These are phyloP conservation scores for Sorex fumeus DNA, from an alignment of 2,113 vertebrate genomes.

Conservation along the genomic window DNA sequence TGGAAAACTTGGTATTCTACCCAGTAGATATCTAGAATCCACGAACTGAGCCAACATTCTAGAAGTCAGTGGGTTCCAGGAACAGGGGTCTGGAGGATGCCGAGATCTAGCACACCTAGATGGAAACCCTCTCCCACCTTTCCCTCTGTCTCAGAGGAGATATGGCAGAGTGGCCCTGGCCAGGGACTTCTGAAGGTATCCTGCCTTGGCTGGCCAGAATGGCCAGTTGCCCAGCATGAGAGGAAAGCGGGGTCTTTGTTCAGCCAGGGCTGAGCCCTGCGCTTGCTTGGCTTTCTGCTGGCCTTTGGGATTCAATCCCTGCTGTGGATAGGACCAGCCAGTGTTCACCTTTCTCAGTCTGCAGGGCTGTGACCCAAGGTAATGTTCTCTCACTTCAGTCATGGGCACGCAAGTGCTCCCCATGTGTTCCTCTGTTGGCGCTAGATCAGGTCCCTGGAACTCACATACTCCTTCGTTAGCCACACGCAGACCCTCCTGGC, in stretches of 20 bases:
- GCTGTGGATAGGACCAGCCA: neutral
- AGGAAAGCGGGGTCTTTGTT: neutral
- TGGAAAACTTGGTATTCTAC: neutral
- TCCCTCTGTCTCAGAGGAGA: neutral
- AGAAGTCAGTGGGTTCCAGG: neutral
- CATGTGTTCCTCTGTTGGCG: neutral
- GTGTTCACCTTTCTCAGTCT: neutral
- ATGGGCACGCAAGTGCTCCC: neutral
- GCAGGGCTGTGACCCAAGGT: accelerated
- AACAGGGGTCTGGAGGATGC: neutral
- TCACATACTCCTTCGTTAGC: neutral
- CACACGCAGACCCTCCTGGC: neutral
- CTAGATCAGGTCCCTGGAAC: neutral
- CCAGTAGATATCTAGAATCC: neutral
- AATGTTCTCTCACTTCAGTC: neutral
- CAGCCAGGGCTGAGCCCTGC: neutral
- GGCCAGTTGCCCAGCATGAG: neutral
- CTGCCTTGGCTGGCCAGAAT: neutral
- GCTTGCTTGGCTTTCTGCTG: neutral
- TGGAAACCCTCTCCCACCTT: neutral
- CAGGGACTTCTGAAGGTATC: neutral
- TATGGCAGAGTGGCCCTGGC: neutral
- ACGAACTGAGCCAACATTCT: neutral
- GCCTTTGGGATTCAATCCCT: neutral
- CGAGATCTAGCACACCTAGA: neutral